Percentiles rank a stretch among this genome's conserved stretches.
These are phyloP conservation scores for Lamellibrachia satsuma DNA, from an alignment of 2,888 invertebrate genomes.

Conservation along the genomic window DNA sequence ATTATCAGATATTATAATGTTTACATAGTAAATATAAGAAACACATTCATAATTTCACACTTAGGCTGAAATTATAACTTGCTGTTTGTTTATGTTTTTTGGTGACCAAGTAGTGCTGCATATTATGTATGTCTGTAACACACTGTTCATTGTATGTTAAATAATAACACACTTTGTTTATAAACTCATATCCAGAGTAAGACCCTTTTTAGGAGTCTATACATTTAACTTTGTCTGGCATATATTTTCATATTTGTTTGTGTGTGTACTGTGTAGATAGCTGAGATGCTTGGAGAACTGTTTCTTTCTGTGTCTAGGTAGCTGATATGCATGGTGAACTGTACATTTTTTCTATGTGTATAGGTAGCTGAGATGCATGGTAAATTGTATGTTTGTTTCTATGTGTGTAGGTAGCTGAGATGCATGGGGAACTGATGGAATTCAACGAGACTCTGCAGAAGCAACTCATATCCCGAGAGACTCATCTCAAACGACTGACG, in stretches of 20 bases:
- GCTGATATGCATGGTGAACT: background rate
- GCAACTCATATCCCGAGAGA: slow-evolving; percentile 74
- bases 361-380: background rate
- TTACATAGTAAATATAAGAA: too few relatives aligned
- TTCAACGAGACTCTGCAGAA: slow-evolving; percentile 85
- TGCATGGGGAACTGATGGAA: slow-evolving; percentile 94
- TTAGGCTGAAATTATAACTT: too few relatives aligned
- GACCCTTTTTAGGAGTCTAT: background rate
- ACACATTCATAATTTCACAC: too few relatives aligned
- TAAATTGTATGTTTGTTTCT: background rate
- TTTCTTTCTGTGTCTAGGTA: background rate
- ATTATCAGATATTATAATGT: too few relatives aligned
- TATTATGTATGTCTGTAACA: background rate
- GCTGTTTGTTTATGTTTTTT: too few relatives aligned
- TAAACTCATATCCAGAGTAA: too few relatives aligned
- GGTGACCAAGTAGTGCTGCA: too few relatives aligned
- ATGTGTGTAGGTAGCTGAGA: slow-evolving; percentile 80
- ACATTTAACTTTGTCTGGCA: background rate
- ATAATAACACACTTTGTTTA: too few relatives aligned
- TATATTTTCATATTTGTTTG: background rate
- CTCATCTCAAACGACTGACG: slow-evolving; percentile 71
- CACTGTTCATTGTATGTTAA: background rate
- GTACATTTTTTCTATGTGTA: background rate
- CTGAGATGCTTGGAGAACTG: background rate
- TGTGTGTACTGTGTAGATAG: background rate